phyloP scores from a whole-genome alignment of 2,888 invertebrate species.

The Dione juno region DNA sequence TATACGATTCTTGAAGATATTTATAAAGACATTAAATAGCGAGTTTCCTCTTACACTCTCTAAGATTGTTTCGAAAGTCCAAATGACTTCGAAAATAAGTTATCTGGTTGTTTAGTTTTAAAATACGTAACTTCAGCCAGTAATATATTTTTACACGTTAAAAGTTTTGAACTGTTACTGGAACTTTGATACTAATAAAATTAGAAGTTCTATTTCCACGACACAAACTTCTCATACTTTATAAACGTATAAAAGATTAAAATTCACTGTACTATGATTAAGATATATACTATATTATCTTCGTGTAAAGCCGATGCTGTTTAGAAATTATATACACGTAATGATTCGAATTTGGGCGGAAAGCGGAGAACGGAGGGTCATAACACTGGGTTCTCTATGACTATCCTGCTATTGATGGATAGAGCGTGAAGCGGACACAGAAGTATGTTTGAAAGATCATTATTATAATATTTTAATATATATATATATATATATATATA shows the following conservation, averaged over 20 bases:
- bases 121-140: slow-evolving; percentile 30
- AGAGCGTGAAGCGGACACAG: too few relatives aligned
- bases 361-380: too few relatives aligned
- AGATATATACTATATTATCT: not conserved
- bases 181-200: slow-evolving; percentile 21
- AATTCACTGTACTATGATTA: not conserved
- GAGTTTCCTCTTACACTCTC: slow-evolving; percentile 1
- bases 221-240: not conserved
- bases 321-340: too few relatives aligned
- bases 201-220: not conserved
- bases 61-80: slow-evolving; percentile 11
- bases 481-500: too few relatives aligned
- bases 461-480: too few relatives aligned
- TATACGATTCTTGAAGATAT: not conserved
- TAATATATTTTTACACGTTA: slow-evolving; percentile 17
- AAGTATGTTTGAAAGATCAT: too few relatives aligned
- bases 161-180: slow-evolving; percentile 24
- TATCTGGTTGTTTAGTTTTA: slow-evolving; percentile 40
- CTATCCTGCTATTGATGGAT: too few relatives aligned
- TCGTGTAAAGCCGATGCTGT: too few relatives aligned
- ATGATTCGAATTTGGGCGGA: too few relatives aligned
- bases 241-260: not conserved
- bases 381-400: too few relatives aligned
- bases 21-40: slow-evolving; percentile 19
- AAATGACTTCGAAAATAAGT: slow-evolving; percentile 54